Evolutionary conservation across 2,888 invertebrate species (phyloP).

Genomic region (Colletes collaris): DNA sequence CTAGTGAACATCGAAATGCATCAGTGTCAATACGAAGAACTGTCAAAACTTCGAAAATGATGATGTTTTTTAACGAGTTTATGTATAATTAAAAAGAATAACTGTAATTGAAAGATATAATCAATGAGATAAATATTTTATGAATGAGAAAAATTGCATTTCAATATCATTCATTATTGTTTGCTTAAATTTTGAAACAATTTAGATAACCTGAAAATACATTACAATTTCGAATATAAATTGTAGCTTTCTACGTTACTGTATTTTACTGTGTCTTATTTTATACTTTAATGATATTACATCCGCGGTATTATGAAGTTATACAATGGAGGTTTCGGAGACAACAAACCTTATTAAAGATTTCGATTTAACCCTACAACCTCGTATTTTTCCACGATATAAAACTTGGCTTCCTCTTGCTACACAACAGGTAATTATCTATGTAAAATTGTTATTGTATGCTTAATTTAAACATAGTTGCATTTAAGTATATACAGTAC

Average conservation of each 20-base stretch:
- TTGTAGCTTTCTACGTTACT: slow-evolving; percentile 7
- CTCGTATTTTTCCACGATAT: slow-evolving; percentile 86
- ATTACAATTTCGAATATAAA: slow-evolving; percentile 8
- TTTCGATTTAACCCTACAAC: slow-evolving; percentile 80
- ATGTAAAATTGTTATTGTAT: background rate
- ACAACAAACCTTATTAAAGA: slow-evolving; percentile 78
- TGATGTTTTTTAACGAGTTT: slow-evolving; percentile 26
- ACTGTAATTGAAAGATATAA: slow-evolving; percentile 4
- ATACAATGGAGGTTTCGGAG: slow-evolving; percentile 77
- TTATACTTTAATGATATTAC: slow-evolving; percentile 49
- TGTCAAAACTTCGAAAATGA: slow-evolving; percentile 59
- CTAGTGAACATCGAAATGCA: slow-evolving; percentile 20
- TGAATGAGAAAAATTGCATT: slow-evolving; percentile 7
- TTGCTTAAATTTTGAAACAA: slow-evolving; percentile 29
- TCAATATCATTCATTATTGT: slow-evolving; percentile 19
- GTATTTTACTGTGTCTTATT: background rate
- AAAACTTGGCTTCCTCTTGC: slow-evolving; percentile 92
- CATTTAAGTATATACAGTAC: background rate
- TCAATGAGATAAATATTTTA: slow-evolving; percentile 5
- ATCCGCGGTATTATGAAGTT: slow-evolving; percentile 72
- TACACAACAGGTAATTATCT: slow-evolving; percentile 89
- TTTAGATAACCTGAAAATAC: slow-evolving; percentile 50
- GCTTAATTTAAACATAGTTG: background rate
- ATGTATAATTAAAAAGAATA: slow-evolving; percentile 14
- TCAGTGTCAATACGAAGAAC: slow-evolving; percentile 56